Evolutionary conservation across 2,888 invertebrate species (phyloP), one percentile per base, ranked within the genome.

Genomic region (Gastrophysa polygoni): DNA sequence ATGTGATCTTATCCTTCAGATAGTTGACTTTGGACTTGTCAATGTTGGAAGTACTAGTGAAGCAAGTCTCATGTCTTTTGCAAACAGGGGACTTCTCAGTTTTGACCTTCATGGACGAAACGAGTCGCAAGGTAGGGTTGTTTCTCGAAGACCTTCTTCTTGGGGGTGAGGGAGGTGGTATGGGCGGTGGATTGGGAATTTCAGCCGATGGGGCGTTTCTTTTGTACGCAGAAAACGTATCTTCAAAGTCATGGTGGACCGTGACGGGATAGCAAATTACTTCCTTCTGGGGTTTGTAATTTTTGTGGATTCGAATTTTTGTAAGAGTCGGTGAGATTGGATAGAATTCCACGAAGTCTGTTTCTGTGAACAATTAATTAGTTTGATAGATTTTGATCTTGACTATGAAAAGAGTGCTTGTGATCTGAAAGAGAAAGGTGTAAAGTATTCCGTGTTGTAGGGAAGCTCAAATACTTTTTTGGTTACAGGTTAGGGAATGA

Each of bases 271-370:
- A 89, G 77, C 87, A 89, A 66, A 88, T 81, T 38, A 88, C 85
- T 82, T 89, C 87, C 67, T 79, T 81, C 63, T 81, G 79, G 14
- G 80, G 78, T 63, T 84, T 83, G 43, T 71, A 63, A 62, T 68
- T 71, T 83, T 89, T 90, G 80, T 90, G 90, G 54, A 91, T 87
- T 79, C 90, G 86, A 78, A 92, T 91, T 84, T 91, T 89, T 72
- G 91, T 92, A 77, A 92, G 83, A 70, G 91, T 92, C 51, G 91
- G 88, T 68, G 92, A 90, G 75, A 92, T 90, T 77, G 92, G 91
- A 81, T 91, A 89, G 81, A 91, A 92, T 84, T 92, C 91, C 79
- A 92, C 88, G 83, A 89, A 88, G 75, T 89, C 83, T 78, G 89
- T 87, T 85, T 91, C 91, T 91, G 90, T 83, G 69, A 68, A 71